Conservation (phyloP, 1,140 invertebrate genomes). For the Charaxes varanes region DNA sequence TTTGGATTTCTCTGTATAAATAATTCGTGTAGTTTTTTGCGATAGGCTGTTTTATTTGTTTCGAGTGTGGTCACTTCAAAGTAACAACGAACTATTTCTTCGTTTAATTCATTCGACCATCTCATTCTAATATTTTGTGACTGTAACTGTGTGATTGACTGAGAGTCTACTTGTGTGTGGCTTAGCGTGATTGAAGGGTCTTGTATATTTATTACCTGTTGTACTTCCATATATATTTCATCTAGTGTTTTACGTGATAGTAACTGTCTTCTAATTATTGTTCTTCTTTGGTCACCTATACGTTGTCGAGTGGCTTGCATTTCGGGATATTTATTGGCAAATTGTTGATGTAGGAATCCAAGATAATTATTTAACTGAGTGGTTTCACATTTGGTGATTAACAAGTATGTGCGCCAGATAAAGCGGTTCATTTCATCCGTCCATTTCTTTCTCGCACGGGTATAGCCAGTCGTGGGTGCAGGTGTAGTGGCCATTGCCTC, state of each 20-base stretch:
- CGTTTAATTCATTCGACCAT: slow-evolving; percentile 18
- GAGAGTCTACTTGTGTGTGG: neutral
- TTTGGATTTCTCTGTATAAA: slow-evolving; percentile 14
- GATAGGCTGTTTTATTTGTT: slow-evolving; percentile 25
- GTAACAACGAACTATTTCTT: slow-evolving; percentile 18
- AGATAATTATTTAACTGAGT: slow-evolving; percentile 10
- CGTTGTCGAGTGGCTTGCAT: slow-evolving; percentile 18
- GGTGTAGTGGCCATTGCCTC: no score
- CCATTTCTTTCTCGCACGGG: no score
- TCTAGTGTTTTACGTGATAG: slow-evolving; percentile 10
- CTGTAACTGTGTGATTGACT: no score
- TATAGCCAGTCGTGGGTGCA: no score
- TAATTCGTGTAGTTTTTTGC: slow-evolving; percentile 14
- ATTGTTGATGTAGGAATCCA: slow-evolving; percentile 11
- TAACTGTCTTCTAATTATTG: slow-evolving; percentile 18
- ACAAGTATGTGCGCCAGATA: no score
- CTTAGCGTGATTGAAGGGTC: neutral
- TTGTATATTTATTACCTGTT: neutral
- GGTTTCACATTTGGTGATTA: neutral
- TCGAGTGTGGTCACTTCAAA: slow-evolving; percentile 19
- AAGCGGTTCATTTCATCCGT: no score
- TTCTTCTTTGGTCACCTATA: slow-evolving; percentile 23
- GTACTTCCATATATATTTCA: slow-evolving; percentile 13
- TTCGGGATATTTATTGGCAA: slow-evolving; percentile 17
- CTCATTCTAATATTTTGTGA: slow-evolving; percentile 4